Evolutionary conservation across 2,888 invertebrate species (phyloP), one percentile per base, ranked within the genome.

Genomic region (Pollenia griseotomentosa): DNA sequence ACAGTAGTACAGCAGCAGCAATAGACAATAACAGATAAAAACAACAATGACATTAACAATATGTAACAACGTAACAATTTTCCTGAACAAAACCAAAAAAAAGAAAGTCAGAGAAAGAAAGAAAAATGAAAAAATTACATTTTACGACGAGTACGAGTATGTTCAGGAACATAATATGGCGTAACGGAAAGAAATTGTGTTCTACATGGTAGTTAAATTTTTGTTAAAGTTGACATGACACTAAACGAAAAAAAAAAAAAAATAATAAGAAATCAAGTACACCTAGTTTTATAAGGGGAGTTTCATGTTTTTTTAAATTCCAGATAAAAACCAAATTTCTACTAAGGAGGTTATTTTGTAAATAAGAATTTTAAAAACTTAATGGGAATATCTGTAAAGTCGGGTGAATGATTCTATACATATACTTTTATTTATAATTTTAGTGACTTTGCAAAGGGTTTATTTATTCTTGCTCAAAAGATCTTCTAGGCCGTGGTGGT

Each of bases 171-270:
- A 77, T 85, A 85, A 77, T 81, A 85, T 59, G 73, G 61, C 77
- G 66, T 68, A 82, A 78, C 73, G 81, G 81, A 82, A 82, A 46
- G 48, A 55, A 74, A 82, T 79, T 82, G 61, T 82, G 55, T 82
- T 78, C 19, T 57, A 78, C 74, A 82, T 57, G 82, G 73, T 63
- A 79, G 78, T 79, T 74, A 78, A 82, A 78, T 80, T 75, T 81
- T 73, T 74, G 66, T 74, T 73, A 73, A 51, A 42, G 63, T 81
- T 79, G 75, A 85, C 61, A 70, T 77, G 75, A 80, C 83, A 79
- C 42, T 59, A 79, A 33, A 84, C 42, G 48, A 14, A 33, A 12
- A 19, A 75, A 42, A 46, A 61, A 40, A 61, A 40, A 10, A 61
- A 2, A 74, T 51, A 48, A 12, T 12, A 23, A 23, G 23, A 23